Conservation (phyloP, 30 jellyfish, hydroid and myxozoan genomes). For the Hydractinia symbiolongicarpus region DNA sequence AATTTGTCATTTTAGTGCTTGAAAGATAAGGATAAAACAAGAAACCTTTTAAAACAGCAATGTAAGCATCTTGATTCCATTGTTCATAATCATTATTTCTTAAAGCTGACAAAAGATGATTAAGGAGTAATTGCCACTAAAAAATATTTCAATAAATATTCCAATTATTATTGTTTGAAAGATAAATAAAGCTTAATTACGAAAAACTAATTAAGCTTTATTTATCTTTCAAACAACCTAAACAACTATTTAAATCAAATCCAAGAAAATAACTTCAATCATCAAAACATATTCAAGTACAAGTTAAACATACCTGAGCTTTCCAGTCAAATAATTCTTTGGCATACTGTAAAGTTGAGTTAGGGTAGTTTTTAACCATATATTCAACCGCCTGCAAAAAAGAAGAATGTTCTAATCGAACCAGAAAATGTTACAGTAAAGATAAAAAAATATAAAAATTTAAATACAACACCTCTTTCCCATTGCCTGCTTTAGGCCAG, state of each 20-base stretch:
- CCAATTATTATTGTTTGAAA: no score
- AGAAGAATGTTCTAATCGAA: neutral
- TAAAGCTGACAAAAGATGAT: conserved; percentile 25
- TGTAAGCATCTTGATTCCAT: conserved; percentile 65
- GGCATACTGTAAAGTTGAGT: conserved; percentile 51
- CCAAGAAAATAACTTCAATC: neutral
- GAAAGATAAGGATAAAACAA: neutral
- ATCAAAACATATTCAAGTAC: neutral
- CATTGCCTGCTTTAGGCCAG: conserved; percentile 57
- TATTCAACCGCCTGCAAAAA: conserved; percentile 57
- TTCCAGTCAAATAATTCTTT: conserved; percentile 55
- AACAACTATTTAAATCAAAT: neutral
- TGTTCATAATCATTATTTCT: conserved; percentile 49
- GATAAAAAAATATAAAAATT: neutral
- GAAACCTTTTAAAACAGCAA: conserved; percentile 71
- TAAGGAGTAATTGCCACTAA: conserved; percentile 37
- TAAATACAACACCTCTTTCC: conserved; percentile 37
- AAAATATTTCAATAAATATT: no score
- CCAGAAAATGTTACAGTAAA: neutral
- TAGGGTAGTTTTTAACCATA: conserved; percentile 40
- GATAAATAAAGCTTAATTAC: neutral
- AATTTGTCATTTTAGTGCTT: neutral
- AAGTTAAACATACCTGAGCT: conserved; percentile 41
- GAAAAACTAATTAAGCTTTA: neutral
- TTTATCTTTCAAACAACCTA: neutral